Evolutionary conservation across 1,140 invertebrate species (phyloP), one percentile per base, ranked within the genome.

Genomic region (Tenebrio molitor): DNA sequence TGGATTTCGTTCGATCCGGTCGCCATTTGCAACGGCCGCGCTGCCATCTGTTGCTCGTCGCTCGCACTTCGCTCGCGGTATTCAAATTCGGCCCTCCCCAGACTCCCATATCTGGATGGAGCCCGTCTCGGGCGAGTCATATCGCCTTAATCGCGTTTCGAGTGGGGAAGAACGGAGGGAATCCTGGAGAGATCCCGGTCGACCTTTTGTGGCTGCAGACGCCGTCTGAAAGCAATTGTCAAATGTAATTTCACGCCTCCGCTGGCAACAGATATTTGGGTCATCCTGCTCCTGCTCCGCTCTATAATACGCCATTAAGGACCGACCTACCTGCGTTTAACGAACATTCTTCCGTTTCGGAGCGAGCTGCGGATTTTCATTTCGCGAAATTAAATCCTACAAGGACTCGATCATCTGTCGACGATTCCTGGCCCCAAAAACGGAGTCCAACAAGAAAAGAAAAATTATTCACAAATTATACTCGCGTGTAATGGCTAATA

Each of bases 131-230:
- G 14, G 71, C 63, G 71, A 67, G 63, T 66, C 71, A 67, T 72
- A 72, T 72, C 63, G 42, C 71, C 71, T 72, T 72, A 72, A 72
- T 72, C 63, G 71, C 58, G 63, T 72, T 72, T 72, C 21, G 42
- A 72, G 71, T 72, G 63, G 69, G 65, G 64, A 53, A 66, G 29
- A 67, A 72, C 19, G 33, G 12, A 62, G 50, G 50, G 50, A 29
- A 29, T 58, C 50, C 19, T 23, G 50, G 12, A 58, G 50, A 8
- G 50, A 50, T 3, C 25, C 34, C 16, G 63, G 19, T 44, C 63
- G 34, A 65, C 63, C 63, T 65, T 44, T 65, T 65, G 63, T 65
- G 63, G 63, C 39, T 65, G 63, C 63, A 41, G 50, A 58, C 39
- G 63, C 63, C 19, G 34, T 65, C 63, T 65, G 63, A 65, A 65